Conservation (phyloP, 2,888 invertebrate species). For the Agrotis segetum region DNA sequence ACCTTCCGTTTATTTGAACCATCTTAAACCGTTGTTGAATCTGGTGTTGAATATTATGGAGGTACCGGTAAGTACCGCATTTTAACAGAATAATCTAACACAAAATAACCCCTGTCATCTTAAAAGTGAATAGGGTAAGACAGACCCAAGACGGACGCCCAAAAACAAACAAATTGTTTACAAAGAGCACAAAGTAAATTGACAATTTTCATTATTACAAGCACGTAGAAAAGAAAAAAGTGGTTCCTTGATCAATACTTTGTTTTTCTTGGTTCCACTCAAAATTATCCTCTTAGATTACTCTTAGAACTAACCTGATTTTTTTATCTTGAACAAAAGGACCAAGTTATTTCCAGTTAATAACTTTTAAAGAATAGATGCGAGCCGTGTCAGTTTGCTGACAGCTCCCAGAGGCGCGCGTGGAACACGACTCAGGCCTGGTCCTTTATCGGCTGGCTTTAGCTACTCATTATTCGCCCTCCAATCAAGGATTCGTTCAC, state of each 20-base stretch:
- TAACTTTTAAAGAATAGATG: not conserved
- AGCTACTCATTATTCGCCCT: too few species aligned
- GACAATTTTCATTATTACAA: not conserved
- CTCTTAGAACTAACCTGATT: not conserved
- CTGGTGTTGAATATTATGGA: constrained; percentile 73
- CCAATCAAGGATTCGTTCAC: too few species aligned
- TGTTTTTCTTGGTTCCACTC: not conserved
- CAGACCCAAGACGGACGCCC: not conserved
- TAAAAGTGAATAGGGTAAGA: constrained; percentile 32
- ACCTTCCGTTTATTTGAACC: constrained; percentile 88
- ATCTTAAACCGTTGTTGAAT: constrained; percentile 70
- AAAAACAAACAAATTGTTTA: not conserved
- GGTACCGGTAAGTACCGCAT: constrained; percentile 72
- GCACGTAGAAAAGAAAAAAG: not conserved
- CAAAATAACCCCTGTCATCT: too few species aligned
- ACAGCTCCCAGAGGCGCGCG: too few species aligned
- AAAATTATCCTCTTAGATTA: not conserved
- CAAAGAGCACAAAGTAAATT: not conserved
- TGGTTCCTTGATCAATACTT: not conserved
- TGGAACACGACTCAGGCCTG: too few species aligned
- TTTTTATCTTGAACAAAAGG: not conserved
- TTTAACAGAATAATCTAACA: too few species aligned
- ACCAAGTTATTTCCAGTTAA: not conserved
- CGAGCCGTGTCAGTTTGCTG: too few species aligned
- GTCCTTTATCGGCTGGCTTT: too few species aligned